Base-by-base conservation (phyloP, 2,797 vertebrate genomes). In the Lindbergichthys nudifrons region DNA sequence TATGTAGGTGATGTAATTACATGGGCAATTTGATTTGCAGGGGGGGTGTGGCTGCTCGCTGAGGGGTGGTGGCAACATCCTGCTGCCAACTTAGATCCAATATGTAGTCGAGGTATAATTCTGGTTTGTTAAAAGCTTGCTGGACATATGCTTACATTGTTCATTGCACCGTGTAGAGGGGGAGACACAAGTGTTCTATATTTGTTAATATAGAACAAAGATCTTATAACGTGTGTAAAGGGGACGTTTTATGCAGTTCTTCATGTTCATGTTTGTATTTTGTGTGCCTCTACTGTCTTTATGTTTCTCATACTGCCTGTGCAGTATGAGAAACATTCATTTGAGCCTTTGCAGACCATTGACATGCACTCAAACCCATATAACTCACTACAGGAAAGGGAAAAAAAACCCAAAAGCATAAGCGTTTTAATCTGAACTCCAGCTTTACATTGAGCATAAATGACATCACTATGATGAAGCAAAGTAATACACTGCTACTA, bases 1-100 rank as follows among this genome's bases (percentile, higher is more conserved):
- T 48, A 61, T 67, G 61, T 75, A 79, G 77, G 74, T 82, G 82
- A 85, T 75, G 68, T 70, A 81, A 85, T 90, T 78, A 79, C 80
- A 80, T 52, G 68, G 52, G 42, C 66, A 81, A 77, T 84, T 87
- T 72, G 69, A 73, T 56, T 36, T 43, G 53, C 65, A 73, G 53
- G 45, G 61, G 67, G 65, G 5, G 43, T 36, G 32, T 36, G 32
- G 32, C 32, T 69, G 53, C 70, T 41, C 58, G 26, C 19, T 14
- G 51, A 76, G 23, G 65, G 58, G 51, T 14, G 30, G 54, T 48
- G 51, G 58, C 63, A 68, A 41, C 58, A 50, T 46, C 52, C 12
- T n/a, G 6, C 62, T 42, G 51, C 64, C 36, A 54, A 67, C 45
- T 43, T 41, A 42, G 32, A 67, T 72, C 26, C 21, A 65, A 57